Percentiles rank a stretch among this genome's conserved stretches.
These are phyloP conservation scores for Lepidocyrtoides sp. DNA, from an alignment of 2,888 invertebrate genomes.

Conservation along the genomic window DNA sequence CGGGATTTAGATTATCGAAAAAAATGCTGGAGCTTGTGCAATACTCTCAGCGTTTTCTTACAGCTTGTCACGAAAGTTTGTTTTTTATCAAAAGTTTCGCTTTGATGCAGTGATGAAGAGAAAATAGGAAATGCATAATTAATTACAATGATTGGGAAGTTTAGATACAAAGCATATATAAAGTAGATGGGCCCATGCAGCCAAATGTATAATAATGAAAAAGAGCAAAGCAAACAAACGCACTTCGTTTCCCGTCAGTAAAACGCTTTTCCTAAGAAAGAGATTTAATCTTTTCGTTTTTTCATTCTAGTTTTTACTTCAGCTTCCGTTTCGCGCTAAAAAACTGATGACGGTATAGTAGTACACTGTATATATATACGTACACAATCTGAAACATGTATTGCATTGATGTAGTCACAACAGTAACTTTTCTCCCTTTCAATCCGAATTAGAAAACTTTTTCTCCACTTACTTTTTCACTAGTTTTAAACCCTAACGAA, in stretches of 20 bases:
- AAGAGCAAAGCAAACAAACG: conserved; percentile 18
- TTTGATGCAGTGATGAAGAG: background rate
- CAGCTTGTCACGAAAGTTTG: background rate
- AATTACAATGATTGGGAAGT: conserved; percentile 57
- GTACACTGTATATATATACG: no score
- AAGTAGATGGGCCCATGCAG: background rate
- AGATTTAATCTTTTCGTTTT: background rate
- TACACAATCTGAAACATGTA: background rate
- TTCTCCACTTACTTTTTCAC: conserved; percentile 13
- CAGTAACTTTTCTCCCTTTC: conserved; percentile 56
- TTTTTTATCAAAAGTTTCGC: background rate
- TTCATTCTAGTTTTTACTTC: background rate
- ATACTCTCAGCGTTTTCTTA: no score
- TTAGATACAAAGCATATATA: background rate
- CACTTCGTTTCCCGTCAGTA: conserved; percentile 6
- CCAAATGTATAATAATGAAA: background rate
- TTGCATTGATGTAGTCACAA: conserved; percentile 28
- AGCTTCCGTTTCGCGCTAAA: background rate
- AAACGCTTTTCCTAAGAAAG: background rate
- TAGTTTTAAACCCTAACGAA: conserved; percentile 14
- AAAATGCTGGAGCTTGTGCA: no score
- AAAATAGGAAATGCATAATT: conserved; percentile 61
- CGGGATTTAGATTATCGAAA: background rate
- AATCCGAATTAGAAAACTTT: conserved; percentile 74
- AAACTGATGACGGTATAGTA: background rate